A percentile compares a stretch with the other conserved stretches of the same genome.
phyloP scores from a whole-genome alignment of 2,113 vertebrate species.

The Neogale vison region DNA sequence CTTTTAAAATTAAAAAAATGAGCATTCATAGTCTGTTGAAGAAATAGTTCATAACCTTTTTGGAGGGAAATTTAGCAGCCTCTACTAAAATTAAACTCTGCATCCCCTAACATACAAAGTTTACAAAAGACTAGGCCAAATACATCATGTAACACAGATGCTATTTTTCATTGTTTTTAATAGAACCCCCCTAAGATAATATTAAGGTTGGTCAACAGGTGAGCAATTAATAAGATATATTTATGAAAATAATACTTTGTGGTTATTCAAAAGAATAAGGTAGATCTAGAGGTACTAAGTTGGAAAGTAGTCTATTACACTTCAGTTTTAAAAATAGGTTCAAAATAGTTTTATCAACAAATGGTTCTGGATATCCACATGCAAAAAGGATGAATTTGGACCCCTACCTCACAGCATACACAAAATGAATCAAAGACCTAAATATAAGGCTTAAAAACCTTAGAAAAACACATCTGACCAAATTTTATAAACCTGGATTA shows the following conservation, averaged over 20 bases:
- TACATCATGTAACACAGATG: background rate
- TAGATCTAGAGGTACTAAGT: background rate
- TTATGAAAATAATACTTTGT: slow-evolving; percentile 17
- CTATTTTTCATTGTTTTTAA: background rate
- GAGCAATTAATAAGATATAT: background rate
- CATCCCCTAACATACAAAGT: background rate
- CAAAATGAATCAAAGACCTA: background rate
- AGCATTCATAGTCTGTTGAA: background rate
- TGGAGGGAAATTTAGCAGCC: background rate
- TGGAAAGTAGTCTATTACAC: background rate
- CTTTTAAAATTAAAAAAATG: background rate
- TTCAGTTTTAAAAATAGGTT: background rate
- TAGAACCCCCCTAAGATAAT: background rate
- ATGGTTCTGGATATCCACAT: background rate
- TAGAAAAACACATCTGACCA: background rate
- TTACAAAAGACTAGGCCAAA: background rate
- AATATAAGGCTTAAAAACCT: background rate
- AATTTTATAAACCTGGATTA: background rate
- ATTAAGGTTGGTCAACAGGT: background rate
- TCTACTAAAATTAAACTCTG: background rate
- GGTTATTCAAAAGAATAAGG: background rate
- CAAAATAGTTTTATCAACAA: background rate
- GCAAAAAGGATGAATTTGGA: background rate
- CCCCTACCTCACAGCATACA: background rate
- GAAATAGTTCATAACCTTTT: background rate